Evolutionary conservation across 2,888 invertebrate genomes (phyloP).

Genomic region (Campoplex capitator): DNA sequence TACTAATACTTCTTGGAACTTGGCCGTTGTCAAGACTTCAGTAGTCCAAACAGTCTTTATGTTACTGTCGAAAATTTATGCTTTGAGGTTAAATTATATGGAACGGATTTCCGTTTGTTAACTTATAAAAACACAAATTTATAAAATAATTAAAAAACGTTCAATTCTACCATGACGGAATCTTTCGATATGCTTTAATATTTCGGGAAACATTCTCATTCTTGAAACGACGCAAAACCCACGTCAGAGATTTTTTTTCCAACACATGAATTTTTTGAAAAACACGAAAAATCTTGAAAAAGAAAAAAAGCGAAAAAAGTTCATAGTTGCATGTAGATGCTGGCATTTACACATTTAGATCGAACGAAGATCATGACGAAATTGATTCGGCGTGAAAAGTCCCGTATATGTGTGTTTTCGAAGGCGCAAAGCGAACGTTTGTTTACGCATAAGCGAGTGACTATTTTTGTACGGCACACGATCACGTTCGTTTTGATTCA

Average conservation of each 20-base stretch:
- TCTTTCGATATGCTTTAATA: too few species aligned
- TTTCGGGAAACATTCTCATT: too few species aligned
- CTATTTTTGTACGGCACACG: slow-evolving; percentile 6
- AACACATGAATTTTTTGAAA: too few species aligned
- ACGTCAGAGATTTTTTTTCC: too few species aligned
- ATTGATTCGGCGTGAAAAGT: neutral
- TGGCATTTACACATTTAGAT: neutral
- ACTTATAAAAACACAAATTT: neutral
- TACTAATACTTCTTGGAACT: neutral
- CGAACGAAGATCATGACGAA: neutral
- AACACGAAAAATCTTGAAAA: too few species aligned
- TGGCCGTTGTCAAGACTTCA: too few species aligned
- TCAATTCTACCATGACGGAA: neutral
- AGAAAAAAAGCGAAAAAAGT: neutral
- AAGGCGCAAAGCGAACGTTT: neutral
- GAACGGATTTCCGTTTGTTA: too few species aligned
- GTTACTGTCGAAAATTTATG: too few species aligned
- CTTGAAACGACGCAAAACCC: too few species aligned
- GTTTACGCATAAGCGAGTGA: neutral
- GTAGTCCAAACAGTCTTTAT: too few species aligned
- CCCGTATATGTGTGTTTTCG: neutral
- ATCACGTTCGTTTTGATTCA: slow-evolving; percentile 48
- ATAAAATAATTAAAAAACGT: too few species aligned
- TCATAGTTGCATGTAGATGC: neutral
- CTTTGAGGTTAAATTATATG: too few species aligned